Evolutionary conservation across 53 echinoderm and acorn worm species (phyloP), one percentile per base, ranked within the genome.

Genomic region (Actinopyga echinites): DNA sequence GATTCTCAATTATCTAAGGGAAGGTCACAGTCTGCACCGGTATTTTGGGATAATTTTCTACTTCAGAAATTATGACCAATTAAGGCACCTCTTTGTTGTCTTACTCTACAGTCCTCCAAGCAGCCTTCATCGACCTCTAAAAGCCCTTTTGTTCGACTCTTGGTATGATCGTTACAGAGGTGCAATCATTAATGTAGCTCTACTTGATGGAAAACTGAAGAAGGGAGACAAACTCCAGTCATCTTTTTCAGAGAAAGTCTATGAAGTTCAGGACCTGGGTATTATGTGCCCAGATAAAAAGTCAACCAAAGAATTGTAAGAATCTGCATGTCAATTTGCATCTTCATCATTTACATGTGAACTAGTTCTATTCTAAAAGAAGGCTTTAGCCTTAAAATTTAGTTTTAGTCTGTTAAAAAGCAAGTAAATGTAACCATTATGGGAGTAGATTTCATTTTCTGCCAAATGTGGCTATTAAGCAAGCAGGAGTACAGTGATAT

Each of bases 91-190:
- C 36, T 35, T 33, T 30, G 30, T 71, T 33, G 6, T 71, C 33
- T 33, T 71, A 8, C 25, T 22, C 17, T 75, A 37, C 84, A 95
- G 95, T 6, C 95, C 95, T 13, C 57, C 71, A 49, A 84, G 91
- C 35, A 64, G 57, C 53, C 80, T 59, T 0, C 57, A 89, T 8
- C 61, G 55, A 43, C 92, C 93, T 10, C 68, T 96, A 32, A 91
- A 89, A 34, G 93, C 89, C 9, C 88, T 96, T 4, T 65, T 96
- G 30, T 93, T 96, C 83, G 96, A 96, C 69, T 96, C 96, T 56
- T 93, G 91, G 92, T 96, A 91, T 79, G 83, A 93, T 74, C 90
- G 87, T 43, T 93, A 91, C 65, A 78, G 89, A 29, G 96, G 93
- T n/a, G 93, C 96, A 17, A 89, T 91, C 74, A 85, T 90, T 33